phyloP scores from a whole-genome alignment of 2,888 invertebrate species.

The Podotricha telesiphe region DNA sequence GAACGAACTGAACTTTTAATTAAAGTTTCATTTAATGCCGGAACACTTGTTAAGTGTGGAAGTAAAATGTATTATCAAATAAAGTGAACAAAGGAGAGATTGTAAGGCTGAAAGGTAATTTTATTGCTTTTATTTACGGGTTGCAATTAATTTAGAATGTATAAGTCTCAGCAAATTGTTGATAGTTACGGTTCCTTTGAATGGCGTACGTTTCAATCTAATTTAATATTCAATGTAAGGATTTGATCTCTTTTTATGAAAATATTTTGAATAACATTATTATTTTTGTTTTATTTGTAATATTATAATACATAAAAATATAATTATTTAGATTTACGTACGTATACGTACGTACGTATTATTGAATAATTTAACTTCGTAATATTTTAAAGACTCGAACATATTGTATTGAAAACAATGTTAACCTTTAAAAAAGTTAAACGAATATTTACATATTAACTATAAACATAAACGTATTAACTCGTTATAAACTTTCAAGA shows the following conservation, averaged over 20 bases:
- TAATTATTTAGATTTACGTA: background rate
- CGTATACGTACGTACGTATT: background rate
- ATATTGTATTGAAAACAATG: background rate
- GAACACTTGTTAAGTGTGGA: constrained; percentile 61
- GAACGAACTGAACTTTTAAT: constrained; percentile 38
- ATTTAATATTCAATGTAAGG: constrained; percentile 37
- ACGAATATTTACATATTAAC: background rate
- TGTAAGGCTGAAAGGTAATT: constrained; percentile 68
- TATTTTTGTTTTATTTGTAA: background rate
- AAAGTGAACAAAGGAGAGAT: constrained; percentile 78
- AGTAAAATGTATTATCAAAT: constrained; percentile 61
- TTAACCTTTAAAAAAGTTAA: background rate
- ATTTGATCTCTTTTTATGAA: constrained; percentile 23
- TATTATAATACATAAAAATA: background rate
- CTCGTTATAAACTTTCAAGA: background rate
- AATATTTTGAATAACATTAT: background rate
- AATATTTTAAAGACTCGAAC: too few relatives aligned
- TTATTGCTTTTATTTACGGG: constrained; percentile 31
- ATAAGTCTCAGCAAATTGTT: constrained; percentile 26
- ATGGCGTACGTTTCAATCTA: constrained; percentile 33
- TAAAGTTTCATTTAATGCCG: constrained; percentile 43
- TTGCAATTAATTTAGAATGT: constrained; percentile 38
- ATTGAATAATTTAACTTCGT: too few relatives aligned
- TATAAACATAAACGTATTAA: background rate
- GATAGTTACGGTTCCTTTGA: background rate